Evolutionary conservation across 2,888 invertebrate genomes (phyloP).

Genomic region (Gymnoscelis rufifasciata): DNA sequence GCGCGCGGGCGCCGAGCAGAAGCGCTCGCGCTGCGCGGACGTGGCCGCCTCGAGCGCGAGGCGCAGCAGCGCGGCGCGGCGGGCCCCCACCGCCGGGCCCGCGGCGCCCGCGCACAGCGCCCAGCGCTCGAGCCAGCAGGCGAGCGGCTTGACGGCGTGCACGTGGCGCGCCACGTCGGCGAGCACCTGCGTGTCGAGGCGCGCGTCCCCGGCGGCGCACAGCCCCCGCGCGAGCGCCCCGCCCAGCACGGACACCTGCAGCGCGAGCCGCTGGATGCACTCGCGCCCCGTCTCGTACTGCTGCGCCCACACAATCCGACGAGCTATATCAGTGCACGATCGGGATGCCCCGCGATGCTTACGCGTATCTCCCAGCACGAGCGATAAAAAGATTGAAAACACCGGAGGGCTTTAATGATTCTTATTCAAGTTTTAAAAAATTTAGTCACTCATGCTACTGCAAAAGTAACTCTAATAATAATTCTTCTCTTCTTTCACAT

Average conservation of each 20-base stretch:
- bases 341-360: too few relatives aligned
- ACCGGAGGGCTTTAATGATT: too few relatives aligned
- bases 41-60: slow-evolving; percentile 92
- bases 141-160: slow-evolving; percentile 90
- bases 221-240: slow-evolving; percentile 83
- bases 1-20: slow-evolving; percentile 91
- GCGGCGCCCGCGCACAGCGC: slow-evolving; percentile 27
- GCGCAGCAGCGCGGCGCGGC: slow-evolving; percentile 83
- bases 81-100: slow-evolving; percentile 44
- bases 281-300: slow-evolving; percentile 95
- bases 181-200: slow-evolving; percentile 88
- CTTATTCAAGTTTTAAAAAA: too few relatives aligned
- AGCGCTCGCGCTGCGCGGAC: slow-evolving; percentile 93
- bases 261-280: slow-evolving; percentile 92
- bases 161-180: slow-evolving; percentile 92
- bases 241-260: slow-evolving; percentile 90
- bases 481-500: too few relatives aligned
- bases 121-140: slow-evolving; percentile 92
- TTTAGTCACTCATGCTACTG: too few relatives aligned
- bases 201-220: slow-evolving; percentile 84
- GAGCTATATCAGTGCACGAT: too few relatives aligned
- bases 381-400: too few relatives aligned
- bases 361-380: too few relatives aligned
- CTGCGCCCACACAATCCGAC: slow-evolving; percentile 59
- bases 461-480: too few relatives aligned